Evolutionary conservation across 2,797 vertebrate species (phyloP), one percentile per base, ranked within the genome.

Genomic region (Numenius phaeopus): DNA sequence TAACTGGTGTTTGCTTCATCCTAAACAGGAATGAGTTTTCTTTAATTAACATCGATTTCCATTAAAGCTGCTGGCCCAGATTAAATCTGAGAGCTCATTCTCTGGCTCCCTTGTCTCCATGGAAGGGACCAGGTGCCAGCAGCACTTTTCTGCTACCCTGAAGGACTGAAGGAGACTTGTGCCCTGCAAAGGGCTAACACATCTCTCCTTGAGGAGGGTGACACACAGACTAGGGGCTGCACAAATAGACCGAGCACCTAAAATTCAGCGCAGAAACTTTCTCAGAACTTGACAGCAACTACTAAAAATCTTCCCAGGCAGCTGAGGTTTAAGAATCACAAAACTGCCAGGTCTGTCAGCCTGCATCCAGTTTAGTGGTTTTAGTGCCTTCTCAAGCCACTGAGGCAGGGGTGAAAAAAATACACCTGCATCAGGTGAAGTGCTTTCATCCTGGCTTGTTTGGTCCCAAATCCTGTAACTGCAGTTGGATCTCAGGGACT

Each of bases 11-110:
- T 66, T 87, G 59, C 47, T 85, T 67, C 70, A 42, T 70, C 47
- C 71, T 87, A 72, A 91, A 90, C 32, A 42, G 40, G n/a, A 87
- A 86, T 52, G 70, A 80, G 17, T 61, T 80, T 82, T 87, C 59
- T 83, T 86, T 90, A 90, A 89, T 96, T 75, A 87, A 88, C 86
- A 89, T 26, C 47, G 65, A 86, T 94, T 92, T 83, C 59, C 77
- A 20, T 86, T 88, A 78, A 66, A 90, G 71, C 70, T 80, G 79
- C 19, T 61, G 79, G 42, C 34, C 80, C 78, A 87, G n/a, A 87
- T 76, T 88, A 78, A 92, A 79, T 65, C 58, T 15, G 16, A 50
- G 58, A 83, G 22, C 72, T 92, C 46, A n/a, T 92, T 64, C 57
- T 83, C 62, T 23, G 24, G 7, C 49, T 82, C 37, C 13, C 44